These are phyloP conservation scores for Poecilia wingei DNA, from an alignment of 2,797 vertebrate species.

Conservation along the genomic window DNA sequence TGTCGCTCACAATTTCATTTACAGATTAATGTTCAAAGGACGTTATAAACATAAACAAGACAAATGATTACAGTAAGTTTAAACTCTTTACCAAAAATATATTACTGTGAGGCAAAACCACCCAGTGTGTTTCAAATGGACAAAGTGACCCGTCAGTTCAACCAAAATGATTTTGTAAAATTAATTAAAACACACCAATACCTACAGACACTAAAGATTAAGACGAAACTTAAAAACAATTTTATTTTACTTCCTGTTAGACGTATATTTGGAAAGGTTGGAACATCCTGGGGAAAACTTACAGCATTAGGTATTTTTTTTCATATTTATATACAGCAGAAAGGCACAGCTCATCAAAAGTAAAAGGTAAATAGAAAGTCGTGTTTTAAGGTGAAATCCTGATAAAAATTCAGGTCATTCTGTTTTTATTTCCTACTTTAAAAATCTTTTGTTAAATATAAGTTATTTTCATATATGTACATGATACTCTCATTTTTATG, in stretches of 20 bases:
- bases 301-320: slow-evolving; percentile 1
- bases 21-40: slow-evolving; percentile 16
- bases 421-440: slow-evolving; percentile 3
- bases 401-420: slow-evolving; percentile 16
- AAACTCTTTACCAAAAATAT: slow-evolving; percentile 14
- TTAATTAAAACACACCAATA: background rate
- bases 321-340: slow-evolving; percentile 48
- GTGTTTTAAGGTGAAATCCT: slow-evolving; percentile 16
- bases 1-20: slow-evolving; percentile 24
- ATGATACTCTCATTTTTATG: background rate
- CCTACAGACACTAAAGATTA: background rate
- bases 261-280: slow-evolving; percentile 8
- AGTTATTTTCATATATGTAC: background rate
- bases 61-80: slow-evolving; percentile 11
- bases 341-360: slow-evolving; percentile 49
- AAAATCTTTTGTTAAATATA: background rate
- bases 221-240: background rate
- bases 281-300: slow-evolving; percentile 1
- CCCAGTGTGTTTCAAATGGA: slow-evolving; percentile 7
- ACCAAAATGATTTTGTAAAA: slow-evolving; percentile 20
- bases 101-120: background rate
- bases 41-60: slow-evolving; percentile 34
- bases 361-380: slow-evolving; percentile 51
- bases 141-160: slow-evolving; percentile 23
- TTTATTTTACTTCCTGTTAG: background rate